These are phyloP conservation scores for Pyrrhia umbra DNA, from an alignment of 2,888 invertebrate genomes.

Conservation along the genomic window DNA sequence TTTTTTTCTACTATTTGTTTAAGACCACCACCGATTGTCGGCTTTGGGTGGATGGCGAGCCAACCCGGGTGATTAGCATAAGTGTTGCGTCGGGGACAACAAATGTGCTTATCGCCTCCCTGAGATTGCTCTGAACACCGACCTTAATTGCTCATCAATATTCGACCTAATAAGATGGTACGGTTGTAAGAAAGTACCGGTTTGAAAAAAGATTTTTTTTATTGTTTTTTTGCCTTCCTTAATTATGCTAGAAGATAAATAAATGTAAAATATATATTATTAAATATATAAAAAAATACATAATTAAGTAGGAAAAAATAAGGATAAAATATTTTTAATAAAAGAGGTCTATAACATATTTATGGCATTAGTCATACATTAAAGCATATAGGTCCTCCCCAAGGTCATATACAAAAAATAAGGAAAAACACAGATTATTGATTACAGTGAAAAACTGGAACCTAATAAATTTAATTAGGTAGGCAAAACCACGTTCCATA, in stretches of 20 bases:
- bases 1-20: conserved; percentile 24
- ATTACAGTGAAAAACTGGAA: conserved; percentile 15
- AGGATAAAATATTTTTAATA: not conserved
- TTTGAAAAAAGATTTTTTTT: not conserved
- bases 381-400: not conserved
- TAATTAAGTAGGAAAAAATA: not conserved
- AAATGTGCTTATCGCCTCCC: conserved; percentile 82
- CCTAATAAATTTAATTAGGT: conserved; percentile 26
- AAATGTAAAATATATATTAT: too few relatives aligned
- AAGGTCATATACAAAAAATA: not conserved
- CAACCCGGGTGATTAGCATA: conserved; percentile 78
- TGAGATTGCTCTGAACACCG: conserved; percentile 83
- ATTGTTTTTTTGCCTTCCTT: too few relatives aligned
- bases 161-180: conserved; percentile 77
- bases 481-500: not conserved
- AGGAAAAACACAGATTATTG: conserved; percentile 9
- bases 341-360: not conserved
- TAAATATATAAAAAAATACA: not conserved
- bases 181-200: conserved; percentile 63
- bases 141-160: conserved; percentile 89
- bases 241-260: too few relatives aligned
- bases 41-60: conserved; percentile 3
- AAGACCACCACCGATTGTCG: conserved; percentile 45
- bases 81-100: conserved; percentile 77
- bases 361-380: not conserved